Percentiles rank a stretch among this genome's conserved stretches.
Conservation (phyloP, 2,113 vertebrate species). For the Heloderma charlesbogerti region DNA sequence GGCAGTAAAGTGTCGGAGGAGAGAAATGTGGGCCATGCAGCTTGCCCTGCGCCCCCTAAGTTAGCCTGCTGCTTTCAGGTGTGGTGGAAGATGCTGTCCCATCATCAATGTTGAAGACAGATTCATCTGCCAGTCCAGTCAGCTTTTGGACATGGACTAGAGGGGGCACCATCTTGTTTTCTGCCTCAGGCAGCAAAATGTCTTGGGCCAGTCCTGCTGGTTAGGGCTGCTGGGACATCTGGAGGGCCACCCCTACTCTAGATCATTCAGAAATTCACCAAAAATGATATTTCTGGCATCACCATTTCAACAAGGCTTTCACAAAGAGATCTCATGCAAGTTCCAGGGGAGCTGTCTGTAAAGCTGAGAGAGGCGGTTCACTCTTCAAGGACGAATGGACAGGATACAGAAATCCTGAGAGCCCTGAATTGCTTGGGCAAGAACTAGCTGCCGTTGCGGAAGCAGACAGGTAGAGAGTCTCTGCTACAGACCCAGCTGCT, state of each 20-base stretch:
- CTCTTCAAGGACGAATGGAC: not conserved
- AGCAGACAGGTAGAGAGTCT: not conserved
- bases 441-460: not conserved
- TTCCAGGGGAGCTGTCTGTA: not conserved
- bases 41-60: no score
- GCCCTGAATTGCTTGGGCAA: not conserved
- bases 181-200: no score
- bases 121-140: no score
- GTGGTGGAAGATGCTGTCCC: no score
- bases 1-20: no score
- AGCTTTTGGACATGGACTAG: no score
- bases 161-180: no score
- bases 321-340: rapidly evolving
- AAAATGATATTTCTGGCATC: not conserved
- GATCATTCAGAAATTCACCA: constrained; percentile 34
- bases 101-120: no score
- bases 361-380: constrained; percentile 22
- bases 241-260: not conserved
- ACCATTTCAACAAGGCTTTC: not conserved
- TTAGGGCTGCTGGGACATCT: no score
- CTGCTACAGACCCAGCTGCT: not conserved
- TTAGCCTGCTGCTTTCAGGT: no score
- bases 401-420: constrained; percentile 34
- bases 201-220: no score
- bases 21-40: no score